Evolutionary conservation across 2,888 invertebrate genomes (phyloP).

Genomic region (Muscina levida): DNA sequence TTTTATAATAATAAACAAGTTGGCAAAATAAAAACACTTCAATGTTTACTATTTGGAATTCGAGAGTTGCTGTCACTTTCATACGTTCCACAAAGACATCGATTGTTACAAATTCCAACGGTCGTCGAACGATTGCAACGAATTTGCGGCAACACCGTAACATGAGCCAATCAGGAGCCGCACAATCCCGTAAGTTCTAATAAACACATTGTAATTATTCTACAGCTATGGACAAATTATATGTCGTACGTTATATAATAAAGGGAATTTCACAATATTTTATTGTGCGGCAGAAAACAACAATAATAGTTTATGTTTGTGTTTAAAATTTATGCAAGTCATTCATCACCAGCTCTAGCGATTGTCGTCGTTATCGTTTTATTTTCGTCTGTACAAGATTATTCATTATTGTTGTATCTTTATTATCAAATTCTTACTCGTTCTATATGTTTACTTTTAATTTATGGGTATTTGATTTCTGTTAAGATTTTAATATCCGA

Average conservation of each 20-base stretch:
- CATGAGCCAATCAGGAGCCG: conserved; percentile 35
- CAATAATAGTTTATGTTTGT: not conserved
- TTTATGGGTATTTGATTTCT: no score
- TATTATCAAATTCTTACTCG: no score
- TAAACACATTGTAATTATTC: not conserved
- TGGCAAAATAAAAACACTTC: conserved; percentile 65
- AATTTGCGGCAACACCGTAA: conserved; percentile 43
- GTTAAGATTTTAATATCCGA: no score
- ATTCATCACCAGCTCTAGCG: no score
- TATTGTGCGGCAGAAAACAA: not conserved
- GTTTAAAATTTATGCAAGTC: conserved; percentile 43
- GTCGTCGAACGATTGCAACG: conserved; percentile 16
- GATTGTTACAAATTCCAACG: conserved; percentile 4
- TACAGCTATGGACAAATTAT: not conserved
- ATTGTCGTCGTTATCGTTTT: no score
- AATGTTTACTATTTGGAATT: conserved; percentile 75
- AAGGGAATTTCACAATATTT: conserved; percentile 52
- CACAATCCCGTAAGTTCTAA: conserved; percentile 20
- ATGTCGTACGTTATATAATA: conserved; percentile 50
- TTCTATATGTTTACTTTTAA: no score
- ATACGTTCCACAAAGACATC: conserved; percentile 65
- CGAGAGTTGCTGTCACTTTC: conserved; percentile 73
- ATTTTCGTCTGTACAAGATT: not conserved
- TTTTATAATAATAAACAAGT: conserved; percentile 27
- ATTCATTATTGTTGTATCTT: conserved; percentile 20